Evolutionary conservation across 2,797 vertebrate genomes (phyloP).

Genomic region (Sebastes itinus): DNA sequence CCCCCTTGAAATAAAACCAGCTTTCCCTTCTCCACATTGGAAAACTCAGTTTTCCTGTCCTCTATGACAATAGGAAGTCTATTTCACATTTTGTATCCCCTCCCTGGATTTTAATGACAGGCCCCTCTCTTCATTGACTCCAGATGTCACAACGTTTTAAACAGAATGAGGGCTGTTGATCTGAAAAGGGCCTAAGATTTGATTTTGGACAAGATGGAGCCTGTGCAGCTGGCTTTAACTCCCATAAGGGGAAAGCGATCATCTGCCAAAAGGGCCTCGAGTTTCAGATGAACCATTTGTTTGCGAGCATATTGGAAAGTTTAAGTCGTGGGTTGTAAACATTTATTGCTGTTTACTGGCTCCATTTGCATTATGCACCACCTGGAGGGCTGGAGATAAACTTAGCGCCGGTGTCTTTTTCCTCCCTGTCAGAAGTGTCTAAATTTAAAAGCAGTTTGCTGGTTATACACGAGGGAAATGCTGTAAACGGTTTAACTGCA

Average conservation of each 20-base stretch:
- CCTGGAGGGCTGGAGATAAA: constrained; percentile 61
- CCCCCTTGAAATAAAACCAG: constrained; percentile 40
- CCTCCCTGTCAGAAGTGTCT: constrained; percentile 21
- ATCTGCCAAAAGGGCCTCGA: constrained; percentile 64
- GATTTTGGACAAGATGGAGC: constrained; percentile 67
- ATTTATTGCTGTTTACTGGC: constrained; percentile 71
- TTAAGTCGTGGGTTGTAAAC: constrained; percentile 72
- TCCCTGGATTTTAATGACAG: constrained; percentile 52
- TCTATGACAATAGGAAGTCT: constrained; percentile 28
- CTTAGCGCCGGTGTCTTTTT: constrained; percentile 17
- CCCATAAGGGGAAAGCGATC: constrained; percentile 45
- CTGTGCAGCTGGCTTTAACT: constrained; percentile 69
- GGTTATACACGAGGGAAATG: constrained; percentile 3
- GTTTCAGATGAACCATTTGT: constrained; percentile 65
- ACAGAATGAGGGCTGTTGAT: constrained; percentile 50
- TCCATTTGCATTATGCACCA: constrained; percentile 59
- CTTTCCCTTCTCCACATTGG: neutral
- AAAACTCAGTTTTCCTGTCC: constrained; percentile 8
- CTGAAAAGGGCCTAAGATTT: constrained; percentile 53
- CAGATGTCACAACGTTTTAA: constrained; percentile 71
- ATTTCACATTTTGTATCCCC: constrained; percentile 6
- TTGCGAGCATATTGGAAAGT: constrained; percentile 68
- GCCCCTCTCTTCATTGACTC: constrained; percentile 63
- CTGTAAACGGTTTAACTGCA: constrained; percentile 59
- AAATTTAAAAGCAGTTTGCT: constrained; percentile 35